Base-by-base conservation (phyloP, 2,888 invertebrate species). In the Luffia ferchaultella region DNA sequence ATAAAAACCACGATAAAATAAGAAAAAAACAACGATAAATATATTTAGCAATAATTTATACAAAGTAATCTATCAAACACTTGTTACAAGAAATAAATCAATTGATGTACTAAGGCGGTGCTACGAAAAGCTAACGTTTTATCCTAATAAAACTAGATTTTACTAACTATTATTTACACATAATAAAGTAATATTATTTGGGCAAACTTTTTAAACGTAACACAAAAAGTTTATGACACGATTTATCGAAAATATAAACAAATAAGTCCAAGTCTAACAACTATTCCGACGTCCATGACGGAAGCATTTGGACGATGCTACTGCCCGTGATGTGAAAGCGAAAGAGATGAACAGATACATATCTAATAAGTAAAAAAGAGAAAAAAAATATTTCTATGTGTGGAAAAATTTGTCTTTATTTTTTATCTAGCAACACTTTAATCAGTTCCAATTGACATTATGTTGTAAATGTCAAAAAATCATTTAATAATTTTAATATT, bases 161-260 rank as follows among this genome's bases (percentile, higher is more conserved):
- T 59, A 60, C 60, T 64, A 57, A 55, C 63, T 67, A 62, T 64
- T 67, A 67, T 68, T 70, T 66, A 64, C 69, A 64, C 73, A 67
- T 72, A 76, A 77, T 75, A 78, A 75, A 77, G 78, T 61, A 65
- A 76, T 68, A 61, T 63, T 64, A 66, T 57, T 61, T 61, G 60
- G 60, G 62, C 68, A 61, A 59, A 65, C 66, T 70, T 79, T 75
- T 74, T 67, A 78, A 78, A 12, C 30, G 30, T 30, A 30, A 30
- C 12, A 30, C 5, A 75, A 82, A 83, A 83, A 82, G 80, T 83
- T 82, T 82, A 68, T 63, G 64, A 67, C 65, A 73, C 70, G 72
- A 77, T 77, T 79, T 75, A 65, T 68, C 76, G 79, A 62, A 70
- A 74, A 78, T 83, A 79, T 82, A 83, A 83, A 83, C 83, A 83